Percentiles rank a stretch among this genome's conserved stretches.
Conservation (phyloP, 1,140 invertebrate species). For the Cydia amplana region DNA sequence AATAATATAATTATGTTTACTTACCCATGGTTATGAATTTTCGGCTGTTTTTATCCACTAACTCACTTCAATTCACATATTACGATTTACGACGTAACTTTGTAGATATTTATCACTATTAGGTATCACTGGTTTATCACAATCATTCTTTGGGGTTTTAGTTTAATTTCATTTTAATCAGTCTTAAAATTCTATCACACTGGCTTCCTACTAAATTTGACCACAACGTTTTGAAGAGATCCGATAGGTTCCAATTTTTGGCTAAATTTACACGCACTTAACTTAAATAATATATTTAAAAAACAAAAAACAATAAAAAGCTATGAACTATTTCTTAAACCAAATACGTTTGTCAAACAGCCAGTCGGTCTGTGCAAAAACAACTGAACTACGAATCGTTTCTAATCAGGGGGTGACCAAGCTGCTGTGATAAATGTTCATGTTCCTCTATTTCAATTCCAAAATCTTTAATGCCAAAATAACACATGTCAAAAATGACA, state of each 20-base stretch:
- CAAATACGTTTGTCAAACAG: constrained; percentile 21
- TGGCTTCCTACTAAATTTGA: not conserved
- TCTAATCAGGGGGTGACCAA: constrained; percentile 47
- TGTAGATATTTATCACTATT: not conserved
- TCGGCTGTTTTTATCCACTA: not conserved
- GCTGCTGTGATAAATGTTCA: constrained; percentile 28
- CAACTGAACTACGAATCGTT: constrained; percentile 41
- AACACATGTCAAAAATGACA: too few species aligned
- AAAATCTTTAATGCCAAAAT: too few species aligned
- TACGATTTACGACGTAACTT: not conserved
- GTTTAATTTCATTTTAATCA: not conserved
- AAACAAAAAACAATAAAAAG: not conserved
- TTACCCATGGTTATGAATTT: constrained; percentile 41
- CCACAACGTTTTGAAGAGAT: not conserved
- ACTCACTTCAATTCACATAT: not conserved
- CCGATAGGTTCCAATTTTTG: not conserved
- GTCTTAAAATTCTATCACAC: not conserved
- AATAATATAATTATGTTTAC: not conserved
- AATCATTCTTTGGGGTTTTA: constrained; percentile 33
- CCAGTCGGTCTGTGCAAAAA: constrained; percentile 37
- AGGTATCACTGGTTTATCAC: constrained; percentile 37
- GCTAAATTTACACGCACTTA: not conserved
- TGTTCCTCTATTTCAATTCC: constrained; percentile 13
- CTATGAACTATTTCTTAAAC: not conserved
- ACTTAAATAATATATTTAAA: too few species aligned